Conservation (phyloP, 2,888 invertebrate species). For the Stenchaetothrips biformis region DNA sequence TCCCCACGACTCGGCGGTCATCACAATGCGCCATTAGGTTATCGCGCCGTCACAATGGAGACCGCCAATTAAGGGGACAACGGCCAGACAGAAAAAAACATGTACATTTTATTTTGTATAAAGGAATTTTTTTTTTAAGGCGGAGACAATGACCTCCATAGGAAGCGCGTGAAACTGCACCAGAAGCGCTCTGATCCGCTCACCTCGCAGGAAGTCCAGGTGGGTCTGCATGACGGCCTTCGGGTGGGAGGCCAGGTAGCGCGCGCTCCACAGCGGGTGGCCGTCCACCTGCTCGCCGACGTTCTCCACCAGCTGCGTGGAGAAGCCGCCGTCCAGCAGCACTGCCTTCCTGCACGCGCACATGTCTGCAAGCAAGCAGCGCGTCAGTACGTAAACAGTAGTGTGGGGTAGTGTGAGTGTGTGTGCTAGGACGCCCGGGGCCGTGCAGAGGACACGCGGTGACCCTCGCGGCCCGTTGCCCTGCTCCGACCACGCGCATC, state of each 20-base stretch:
- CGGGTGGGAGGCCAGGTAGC: constrained; percentile 73
- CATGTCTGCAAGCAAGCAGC: neutral
- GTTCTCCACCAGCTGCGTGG: constrained; percentile 72
- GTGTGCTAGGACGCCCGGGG: too few species aligned
- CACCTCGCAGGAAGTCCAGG: constrained; percentile 73
- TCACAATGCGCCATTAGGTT: too few species aligned
- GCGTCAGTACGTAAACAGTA: too few species aligned
- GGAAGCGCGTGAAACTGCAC: too few species aligned
- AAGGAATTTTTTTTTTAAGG: neutral
- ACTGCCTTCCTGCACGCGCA: constrained; percentile 37
- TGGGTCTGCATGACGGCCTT: constrained; percentile 75
- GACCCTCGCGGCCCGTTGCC: too few species aligned
- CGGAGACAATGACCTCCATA: neutral
- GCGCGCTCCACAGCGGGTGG: constrained; percentile 85
- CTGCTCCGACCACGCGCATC: too few species aligned
- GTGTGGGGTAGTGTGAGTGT: too few species aligned
- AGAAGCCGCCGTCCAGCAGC: constrained; percentile 71
- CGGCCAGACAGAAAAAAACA: neutral
- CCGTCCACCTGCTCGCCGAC: constrained; percentile 74
- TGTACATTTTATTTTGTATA: neutral
- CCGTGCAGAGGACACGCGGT: too few species aligned
- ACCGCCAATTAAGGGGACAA: too few species aligned
- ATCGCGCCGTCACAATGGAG: too few species aligned
- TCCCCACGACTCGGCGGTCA: too few species aligned
- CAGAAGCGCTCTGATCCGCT: constrained; percentile 16